These are phyloP conservation scores for Cosmopolites sordidus DNA, from an alignment of 2,888 invertebrate genomes.

Conservation along the genomic window DNA sequence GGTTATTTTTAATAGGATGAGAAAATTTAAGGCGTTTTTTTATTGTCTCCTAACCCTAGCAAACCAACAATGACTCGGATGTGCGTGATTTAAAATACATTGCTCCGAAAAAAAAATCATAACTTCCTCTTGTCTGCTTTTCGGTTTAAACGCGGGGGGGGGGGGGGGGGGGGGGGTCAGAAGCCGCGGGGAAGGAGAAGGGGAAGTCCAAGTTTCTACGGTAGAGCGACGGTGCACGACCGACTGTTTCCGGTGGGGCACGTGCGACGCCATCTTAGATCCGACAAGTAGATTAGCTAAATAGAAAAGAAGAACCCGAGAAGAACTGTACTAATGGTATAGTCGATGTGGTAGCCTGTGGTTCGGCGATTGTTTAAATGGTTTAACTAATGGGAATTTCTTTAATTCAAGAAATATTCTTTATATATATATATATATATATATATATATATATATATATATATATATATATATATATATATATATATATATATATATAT, in stretches of 20 bases:
- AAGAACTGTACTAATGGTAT: not conserved
- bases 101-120: slow-evolving; percentile 26
- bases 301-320: slow-evolving; percentile 6
- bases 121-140: slow-evolving; percentile 25
- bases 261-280: slow-evolving; percentile 30
- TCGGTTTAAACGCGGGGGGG: not conserved
- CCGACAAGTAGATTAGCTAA: slow-evolving; percentile 18
- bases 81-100: slow-evolving; percentile 28
- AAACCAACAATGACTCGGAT: slow-evolving; percentile 25
- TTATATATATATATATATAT: too few relatives aligned
- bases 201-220: slow-evolving; percentile 18
- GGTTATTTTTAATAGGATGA: too few relatives aligned
- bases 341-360: too few relatives aligned
- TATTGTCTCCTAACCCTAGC: slow-evolving; percentile 2
- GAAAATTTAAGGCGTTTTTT: too few relatives aligned
- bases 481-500: too few relatives aligned
- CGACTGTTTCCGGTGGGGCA: slow-evolving; percentile 26
- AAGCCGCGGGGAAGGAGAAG: not conserved
- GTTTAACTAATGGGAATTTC: too few relatives aligned
- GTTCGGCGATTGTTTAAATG: too few relatives aligned
- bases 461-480: too few relatives aligned
- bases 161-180: slow-evolving; percentile 18
- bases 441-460: too few relatives aligned
- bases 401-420: too few relatives aligned
- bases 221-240: slow-evolving; percentile 25